phyloP scores from a whole-genome alignment of 2,113 vertebrate genomes.

The Heterotilapia buettikoferi region DNA sequence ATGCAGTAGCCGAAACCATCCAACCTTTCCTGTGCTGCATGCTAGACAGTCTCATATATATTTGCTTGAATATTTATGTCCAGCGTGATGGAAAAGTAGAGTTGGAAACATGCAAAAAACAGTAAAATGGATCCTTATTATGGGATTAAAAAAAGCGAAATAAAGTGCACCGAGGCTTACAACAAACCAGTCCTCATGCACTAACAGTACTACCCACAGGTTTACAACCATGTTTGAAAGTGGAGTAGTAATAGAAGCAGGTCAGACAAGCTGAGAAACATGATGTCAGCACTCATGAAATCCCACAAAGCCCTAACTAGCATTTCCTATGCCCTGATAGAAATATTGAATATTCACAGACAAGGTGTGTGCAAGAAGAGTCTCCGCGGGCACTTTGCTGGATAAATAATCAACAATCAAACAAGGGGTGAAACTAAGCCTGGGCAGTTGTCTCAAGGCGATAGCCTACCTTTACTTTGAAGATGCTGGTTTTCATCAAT shows the following conservation, averaged over 20 bases:
- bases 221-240: not conserved
- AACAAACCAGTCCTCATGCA: not conserved
- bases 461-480: slow-evolving; percentile 14
- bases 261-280: not conserved
- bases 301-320: not conserved
- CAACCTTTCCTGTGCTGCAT: not conserved
- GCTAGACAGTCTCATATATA: not conserved
- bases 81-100: not conserved
- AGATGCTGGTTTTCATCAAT: slow-evolving; percentile 40
- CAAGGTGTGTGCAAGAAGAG: not conserved
- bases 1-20: not conserved
- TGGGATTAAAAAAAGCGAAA: not conserved
- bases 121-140: not conserved
- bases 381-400: not conserved
- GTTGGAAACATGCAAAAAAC: not conserved
- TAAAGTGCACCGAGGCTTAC: not conserved
- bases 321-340: not conserved
- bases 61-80: not conserved
- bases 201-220: not conserved
- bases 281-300: not conserved
- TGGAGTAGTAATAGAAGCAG: not conserved
- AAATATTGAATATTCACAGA: slow-evolving; percentile 13
- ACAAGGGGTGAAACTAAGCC: not conserved
- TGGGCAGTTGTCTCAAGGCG: slow-evolving; percentile 30
- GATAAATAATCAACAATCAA: slow-evolving; percentile 32